These are phyloP conservation scores for Scaeva pyrastri DNA, from an alignment of 2,888 invertebrate species.

Conservation along the genomic window DNA sequence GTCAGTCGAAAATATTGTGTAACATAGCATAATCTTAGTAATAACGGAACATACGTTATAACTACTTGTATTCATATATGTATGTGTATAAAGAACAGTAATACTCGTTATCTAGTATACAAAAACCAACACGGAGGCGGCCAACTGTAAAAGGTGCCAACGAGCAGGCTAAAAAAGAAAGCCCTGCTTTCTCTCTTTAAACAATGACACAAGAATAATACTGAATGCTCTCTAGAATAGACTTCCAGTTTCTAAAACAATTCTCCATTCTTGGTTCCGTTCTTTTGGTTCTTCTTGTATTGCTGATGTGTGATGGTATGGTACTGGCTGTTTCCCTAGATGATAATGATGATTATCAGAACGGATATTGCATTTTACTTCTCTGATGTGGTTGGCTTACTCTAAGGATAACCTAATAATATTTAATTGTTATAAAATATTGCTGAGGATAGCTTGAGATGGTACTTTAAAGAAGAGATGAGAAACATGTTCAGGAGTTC, in stretches of 20 bases:
- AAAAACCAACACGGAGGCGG: conserved; percentile 28
- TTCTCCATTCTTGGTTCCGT: background rate
- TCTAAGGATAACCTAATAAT: conserved; percentile 70
- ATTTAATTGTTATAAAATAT: conserved; percentile 72
- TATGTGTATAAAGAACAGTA: background rate
- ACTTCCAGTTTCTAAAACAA: no score
- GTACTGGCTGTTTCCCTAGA: no score
- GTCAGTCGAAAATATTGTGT: conserved; percentile 37
- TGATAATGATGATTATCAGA: conserved; percentile 30
- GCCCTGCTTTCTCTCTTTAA: conserved; percentile 5
- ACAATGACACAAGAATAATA: conserved; percentile 47
- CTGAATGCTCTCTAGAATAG: no score
- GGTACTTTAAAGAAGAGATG: no score
- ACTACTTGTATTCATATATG: background rate
- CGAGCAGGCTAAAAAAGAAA: conserved; percentile 22
- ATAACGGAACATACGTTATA: conserved; percentile 7
- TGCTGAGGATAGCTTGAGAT: background rate
- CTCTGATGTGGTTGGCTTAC: conserved; percentile 20
- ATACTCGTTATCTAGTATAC: background rate
- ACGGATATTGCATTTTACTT: conserved; percentile 65
- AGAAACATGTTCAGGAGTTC: background rate
- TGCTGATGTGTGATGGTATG: no score
- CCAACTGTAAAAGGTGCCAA: conserved; percentile 44
- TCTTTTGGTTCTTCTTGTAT: background rate
- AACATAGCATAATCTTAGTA: conserved; percentile 44